phyloP scores from a whole-genome alignment of 2,888 invertebrate species.

The Halocaridina rubra region DNA sequence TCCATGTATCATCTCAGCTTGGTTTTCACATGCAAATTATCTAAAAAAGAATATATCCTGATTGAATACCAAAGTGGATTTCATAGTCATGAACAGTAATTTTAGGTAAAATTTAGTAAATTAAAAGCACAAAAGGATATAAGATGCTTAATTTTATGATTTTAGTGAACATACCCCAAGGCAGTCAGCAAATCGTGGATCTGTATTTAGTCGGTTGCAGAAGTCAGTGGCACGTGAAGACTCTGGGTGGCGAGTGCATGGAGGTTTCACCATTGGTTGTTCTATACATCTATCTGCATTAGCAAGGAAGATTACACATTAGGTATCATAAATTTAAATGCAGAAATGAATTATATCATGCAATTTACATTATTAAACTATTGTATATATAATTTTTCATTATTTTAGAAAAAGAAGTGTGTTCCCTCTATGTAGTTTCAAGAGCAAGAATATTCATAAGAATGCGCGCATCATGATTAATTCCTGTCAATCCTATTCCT shows the following conservation, averaged over 20 bases:
- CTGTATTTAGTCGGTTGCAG: constrained; percentile 76
- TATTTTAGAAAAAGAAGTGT: too few species aligned
- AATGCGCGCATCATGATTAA: too few species aligned
- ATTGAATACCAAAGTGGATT: not conserved
- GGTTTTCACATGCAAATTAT: not conserved
- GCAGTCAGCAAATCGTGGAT: constrained; percentile 77
- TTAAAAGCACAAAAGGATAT: too few species aligned
- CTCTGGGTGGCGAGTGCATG: constrained; percentile 22
- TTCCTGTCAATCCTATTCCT: too few species aligned
- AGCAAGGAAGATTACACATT: not conserved
- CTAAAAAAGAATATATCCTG: not conserved
- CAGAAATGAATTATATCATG: too few species aligned
- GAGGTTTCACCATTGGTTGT: constrained; percentile 30
- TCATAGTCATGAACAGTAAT: not conserved
- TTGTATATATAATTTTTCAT: too few species aligned
- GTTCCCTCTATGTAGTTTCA: too few species aligned
- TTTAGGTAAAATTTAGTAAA: too few species aligned
- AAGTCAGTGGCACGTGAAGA: constrained; percentile 72
- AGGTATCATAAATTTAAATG: not conserved
- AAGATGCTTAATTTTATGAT: too few species aligned
- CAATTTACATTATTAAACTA: too few species aligned
- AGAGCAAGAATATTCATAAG: too few species aligned
- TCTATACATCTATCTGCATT: constrained; percentile 43
- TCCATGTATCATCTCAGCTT: too few species aligned
- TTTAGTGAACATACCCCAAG: constrained; percentile 71